phyloP scores from a whole-genome alignment of 2,113 vertebrate species.

The Arizona elegans region DNA sequence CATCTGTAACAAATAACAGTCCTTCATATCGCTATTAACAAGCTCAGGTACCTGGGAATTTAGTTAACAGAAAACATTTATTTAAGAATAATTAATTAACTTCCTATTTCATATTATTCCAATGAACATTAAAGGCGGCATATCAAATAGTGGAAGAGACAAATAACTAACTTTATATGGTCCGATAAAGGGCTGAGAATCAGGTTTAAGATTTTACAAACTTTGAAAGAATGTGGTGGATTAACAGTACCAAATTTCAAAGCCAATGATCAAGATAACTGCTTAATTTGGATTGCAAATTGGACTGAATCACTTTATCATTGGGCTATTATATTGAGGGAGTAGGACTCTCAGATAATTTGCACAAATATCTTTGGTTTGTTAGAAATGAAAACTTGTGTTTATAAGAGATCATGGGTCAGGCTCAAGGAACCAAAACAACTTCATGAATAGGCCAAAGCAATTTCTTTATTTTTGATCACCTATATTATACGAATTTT shows the following conservation, averaged over 20 bases:
- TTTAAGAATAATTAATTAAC: not conserved
- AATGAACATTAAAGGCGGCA: not conserved
- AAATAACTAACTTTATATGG: not conserved
- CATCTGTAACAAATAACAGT: not conserved
- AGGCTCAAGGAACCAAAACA: no score
- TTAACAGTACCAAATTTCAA: not conserved
- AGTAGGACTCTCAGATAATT: not conserved
- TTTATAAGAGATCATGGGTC: not conserved
- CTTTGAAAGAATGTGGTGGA: not conserved
- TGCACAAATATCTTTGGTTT: not conserved
- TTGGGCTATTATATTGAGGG: not conserved
- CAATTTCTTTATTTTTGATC: no score
- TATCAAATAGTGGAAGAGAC: not conserved
- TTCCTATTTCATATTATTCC: not conserved
- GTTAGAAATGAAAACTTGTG: not conserved
- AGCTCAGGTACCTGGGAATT: not conserved
- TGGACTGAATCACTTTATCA: not conserved
- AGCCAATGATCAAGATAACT: not conserved
- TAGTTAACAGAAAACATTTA: not conserved
- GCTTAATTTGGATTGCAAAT: not conserved
- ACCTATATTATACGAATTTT: no score
- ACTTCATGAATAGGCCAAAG: no score
- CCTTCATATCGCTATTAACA: not conserved
- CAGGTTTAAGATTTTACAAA: not conserved
- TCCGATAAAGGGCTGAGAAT: not conserved